Percentiles rank a stretch among this genome's conserved stretches.
Evolutionary conservation across 2,113 vertebrate species (phyloP).

Genomic region (Hirundichthys speculiger): DNA sequence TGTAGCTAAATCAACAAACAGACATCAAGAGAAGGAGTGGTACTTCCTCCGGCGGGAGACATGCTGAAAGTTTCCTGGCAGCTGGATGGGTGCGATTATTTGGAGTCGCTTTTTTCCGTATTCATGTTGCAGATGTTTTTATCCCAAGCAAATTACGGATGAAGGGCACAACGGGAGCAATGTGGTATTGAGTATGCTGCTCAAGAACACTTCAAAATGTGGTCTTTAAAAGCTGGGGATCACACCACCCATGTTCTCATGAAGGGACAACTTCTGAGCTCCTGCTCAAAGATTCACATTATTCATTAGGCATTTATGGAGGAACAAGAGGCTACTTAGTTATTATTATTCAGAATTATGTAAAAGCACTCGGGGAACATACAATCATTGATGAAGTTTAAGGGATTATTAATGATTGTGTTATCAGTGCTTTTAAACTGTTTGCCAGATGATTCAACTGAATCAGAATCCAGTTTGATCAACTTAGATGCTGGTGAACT

Average conservation of each 20-base stretch:
- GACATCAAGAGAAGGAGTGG: not conserved
- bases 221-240: not conserved
- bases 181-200: not conserved
- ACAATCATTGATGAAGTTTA: no score
- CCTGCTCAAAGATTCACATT: not conserved
- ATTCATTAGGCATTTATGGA: not conserved
- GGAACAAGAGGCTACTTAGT: not conserved
- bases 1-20: not conserved
- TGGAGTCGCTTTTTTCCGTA: not conserved
- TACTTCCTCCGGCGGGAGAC: not conserved
- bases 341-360: not conserved
- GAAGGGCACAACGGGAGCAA: not conserved
- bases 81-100: not conserved
- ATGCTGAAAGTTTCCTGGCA: not conserved
- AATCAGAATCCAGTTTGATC: no score
- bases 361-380: no score
- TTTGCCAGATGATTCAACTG: no score
- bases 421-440: no score
- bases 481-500: no score
- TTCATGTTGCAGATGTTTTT: not conserved
- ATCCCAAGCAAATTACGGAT: not conserved
- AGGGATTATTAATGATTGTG: no score
- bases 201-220: not conserved
- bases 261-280: not conserved
- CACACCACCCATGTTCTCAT: not conserved